Evolutionary conservation across 1,140 invertebrate species (phyloP).

Genomic region (Trichonephila inaurata): DNA sequence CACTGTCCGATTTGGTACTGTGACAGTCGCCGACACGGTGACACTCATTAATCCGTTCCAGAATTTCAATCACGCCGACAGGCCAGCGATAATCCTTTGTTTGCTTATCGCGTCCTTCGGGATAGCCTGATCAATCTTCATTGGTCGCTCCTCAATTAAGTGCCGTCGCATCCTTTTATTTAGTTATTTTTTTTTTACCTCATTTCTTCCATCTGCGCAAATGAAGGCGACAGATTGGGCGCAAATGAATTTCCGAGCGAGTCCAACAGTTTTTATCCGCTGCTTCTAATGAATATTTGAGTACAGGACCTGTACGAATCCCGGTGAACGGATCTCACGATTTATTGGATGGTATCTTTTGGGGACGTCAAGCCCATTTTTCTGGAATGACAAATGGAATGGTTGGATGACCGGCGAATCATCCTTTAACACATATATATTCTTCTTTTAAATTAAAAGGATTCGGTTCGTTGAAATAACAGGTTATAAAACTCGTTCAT

Average conservation of each 20-base stretch:
- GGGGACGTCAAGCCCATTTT: neutral
- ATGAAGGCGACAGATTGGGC: constrained; percentile 15
- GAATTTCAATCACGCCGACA: constrained; percentile 57
- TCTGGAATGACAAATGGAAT: constrained; percentile 17
- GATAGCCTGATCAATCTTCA: constrained; percentile 53
- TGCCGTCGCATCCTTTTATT: neutral
- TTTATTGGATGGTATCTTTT: constrained; percentile 11
- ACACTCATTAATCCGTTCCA: constrained; percentile 60
- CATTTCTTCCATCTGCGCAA: constrained; percentile 13
- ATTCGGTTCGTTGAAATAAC: constrained; percentile 13
- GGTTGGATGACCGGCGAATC: constrained; percentile 34
- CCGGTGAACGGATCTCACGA: constrained; percentile 6
- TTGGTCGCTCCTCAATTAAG: constrained; percentile 64
- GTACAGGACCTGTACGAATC: constrained; percentile 14
- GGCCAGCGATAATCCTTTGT: constrained; percentile 56
- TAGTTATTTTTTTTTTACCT: neutral
- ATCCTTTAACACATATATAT: neutral
- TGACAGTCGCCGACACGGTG: neutral
- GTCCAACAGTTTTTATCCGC: neutral
- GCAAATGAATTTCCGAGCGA: constrained; percentile 35
- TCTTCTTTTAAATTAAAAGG: constrained; percentile 11
- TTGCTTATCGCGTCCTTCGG: constrained; percentile 57
- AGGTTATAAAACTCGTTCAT: constrained; percentile 8
- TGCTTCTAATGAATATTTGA: constrained; percentile 19
- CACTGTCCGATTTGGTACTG: neutral